phyloP scores from a whole-genome alignment of 2,113 vertebrate species.

The Rostratula benghalensis region DNA sequence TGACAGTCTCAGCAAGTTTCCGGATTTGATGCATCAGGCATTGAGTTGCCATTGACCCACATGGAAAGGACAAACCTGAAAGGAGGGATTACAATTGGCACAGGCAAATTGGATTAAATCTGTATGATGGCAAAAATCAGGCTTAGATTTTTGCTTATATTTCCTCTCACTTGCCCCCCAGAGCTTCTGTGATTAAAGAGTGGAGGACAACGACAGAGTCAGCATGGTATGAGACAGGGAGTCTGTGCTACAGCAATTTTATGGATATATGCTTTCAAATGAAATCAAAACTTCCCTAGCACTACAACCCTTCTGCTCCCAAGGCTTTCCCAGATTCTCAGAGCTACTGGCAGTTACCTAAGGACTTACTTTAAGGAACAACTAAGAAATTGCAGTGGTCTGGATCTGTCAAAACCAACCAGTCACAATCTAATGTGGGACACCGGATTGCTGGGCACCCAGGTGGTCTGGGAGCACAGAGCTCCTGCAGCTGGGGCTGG shows the following conservation, averaged over 20 bases:
- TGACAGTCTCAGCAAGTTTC: constrained; percentile 56
- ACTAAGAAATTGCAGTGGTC: not conserved
- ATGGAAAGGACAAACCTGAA: constrained; percentile 56
- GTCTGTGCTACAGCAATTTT: not conserved
- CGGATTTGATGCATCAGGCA: constrained; percentile 55
- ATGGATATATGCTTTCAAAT: not conserved
- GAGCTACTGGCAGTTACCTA: not conserved
- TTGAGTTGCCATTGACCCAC: constrained; percentile 38
- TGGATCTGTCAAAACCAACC: not conserved
- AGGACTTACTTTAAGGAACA: not conserved
- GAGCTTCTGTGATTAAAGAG: not conserved
- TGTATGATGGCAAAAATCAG: not conserved
- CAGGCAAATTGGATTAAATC: constrained; percentile 28
- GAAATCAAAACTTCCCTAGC: not conserved
- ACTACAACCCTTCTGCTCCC: not conserved
- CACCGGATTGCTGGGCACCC: not conserved
- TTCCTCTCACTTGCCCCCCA: not conserved
- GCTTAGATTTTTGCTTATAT: constrained; percentile 44
- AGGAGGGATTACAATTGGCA: constrained; percentile 57
- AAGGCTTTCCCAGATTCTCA: not conserved
- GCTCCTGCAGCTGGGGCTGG: not conserved
- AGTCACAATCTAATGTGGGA: not conserved
- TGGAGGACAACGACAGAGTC: constrained; percentile 6
- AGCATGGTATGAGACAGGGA: not conserved
- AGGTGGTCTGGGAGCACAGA: not conserved